Evolutionary conservation across 2,113 vertebrate species (phyloP).

Genomic region (Empidonax alnorum): DNA sequence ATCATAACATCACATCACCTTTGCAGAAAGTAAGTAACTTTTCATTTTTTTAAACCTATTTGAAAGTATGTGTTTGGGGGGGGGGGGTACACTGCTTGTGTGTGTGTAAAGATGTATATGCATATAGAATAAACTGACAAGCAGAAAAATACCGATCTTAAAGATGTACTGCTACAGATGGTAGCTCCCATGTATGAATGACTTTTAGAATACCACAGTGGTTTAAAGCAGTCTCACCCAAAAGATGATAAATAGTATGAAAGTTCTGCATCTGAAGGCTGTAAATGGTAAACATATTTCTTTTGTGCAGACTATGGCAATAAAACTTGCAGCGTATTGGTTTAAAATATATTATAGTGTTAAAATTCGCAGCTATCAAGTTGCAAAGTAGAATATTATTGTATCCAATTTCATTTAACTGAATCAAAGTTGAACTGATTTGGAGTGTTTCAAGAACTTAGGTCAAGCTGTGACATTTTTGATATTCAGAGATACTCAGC

Average conservation of each 20-base stretch:
- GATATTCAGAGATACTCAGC: background rate
- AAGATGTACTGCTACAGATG: background rate
- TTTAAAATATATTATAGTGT: background rate
- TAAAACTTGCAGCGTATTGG: background rate
- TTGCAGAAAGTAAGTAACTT: slow-evolving; percentile 80
- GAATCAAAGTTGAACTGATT: slow-evolving; percentile 3
- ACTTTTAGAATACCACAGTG: background rate
- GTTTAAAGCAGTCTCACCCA: background rate
- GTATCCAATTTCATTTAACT: background rate
- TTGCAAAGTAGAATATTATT: background rate
- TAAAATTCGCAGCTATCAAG: background rate
- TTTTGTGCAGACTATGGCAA: background rate
- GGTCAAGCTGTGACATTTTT: slow-evolving; percentile 4
- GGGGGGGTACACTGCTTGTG: background rate
- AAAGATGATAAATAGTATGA: background rate
- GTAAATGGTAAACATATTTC: background rate
- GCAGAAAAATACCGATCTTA: background rate
- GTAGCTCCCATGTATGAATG: background rate
- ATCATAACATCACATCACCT: slow-evolving; percentile 26
- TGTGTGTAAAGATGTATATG: background rate
- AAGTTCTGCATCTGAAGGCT: background rate
- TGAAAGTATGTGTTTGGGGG: background rate
- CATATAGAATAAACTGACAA: background rate
- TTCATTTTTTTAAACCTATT: background rate
- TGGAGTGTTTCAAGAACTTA: background rate